Evolutionary conservation across 2,888 invertebrate genomes (phyloP).

Genomic region (Drosophila aldrichi): DNA sequence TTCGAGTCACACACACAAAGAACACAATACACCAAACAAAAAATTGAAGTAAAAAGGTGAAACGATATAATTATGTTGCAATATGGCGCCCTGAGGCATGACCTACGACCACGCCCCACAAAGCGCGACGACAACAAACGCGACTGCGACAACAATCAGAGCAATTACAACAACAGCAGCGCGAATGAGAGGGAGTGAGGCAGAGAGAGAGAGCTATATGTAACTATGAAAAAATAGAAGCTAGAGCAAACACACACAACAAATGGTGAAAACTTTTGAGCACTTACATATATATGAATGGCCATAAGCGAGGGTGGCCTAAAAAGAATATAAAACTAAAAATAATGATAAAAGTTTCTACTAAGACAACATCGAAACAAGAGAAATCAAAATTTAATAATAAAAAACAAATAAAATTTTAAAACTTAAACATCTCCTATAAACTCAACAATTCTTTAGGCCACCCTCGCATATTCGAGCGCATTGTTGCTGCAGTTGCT

Average conservation of each 20-base stretch:
- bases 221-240: constrained; percentile 18
- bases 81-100: constrained; percentile 78
- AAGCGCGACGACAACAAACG: constrained; percentile 48
- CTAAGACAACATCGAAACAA: background rate
- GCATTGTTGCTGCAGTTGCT: constrained; percentile 10
- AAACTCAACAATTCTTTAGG: background rate
- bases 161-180: constrained; percentile 26
- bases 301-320: background rate
- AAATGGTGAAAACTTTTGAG: constrained; percentile 39
- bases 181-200: background rate
- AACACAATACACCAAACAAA: constrained; percentile 1
- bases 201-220: background rate
- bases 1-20: constrained; percentile 42
- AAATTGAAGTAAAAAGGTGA: constrained; percentile 57
- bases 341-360: background rate
- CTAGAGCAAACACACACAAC: constrained; percentile 36
- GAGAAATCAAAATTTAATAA: background rate
- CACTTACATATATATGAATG: background rate
- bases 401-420: background rate
- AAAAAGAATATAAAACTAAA: background rate
- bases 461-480: background rate
- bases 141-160: constrained; percentile 46
- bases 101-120: constrained; percentile 62
- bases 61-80: constrained; percentile 80
- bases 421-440: background rate